A percentile compares a stretch with the other conserved stretches of the same genome.
Conservation (phyloP, 2,113 vertebrate genomes). For the Thinocorus orbignyianus region DNA sequence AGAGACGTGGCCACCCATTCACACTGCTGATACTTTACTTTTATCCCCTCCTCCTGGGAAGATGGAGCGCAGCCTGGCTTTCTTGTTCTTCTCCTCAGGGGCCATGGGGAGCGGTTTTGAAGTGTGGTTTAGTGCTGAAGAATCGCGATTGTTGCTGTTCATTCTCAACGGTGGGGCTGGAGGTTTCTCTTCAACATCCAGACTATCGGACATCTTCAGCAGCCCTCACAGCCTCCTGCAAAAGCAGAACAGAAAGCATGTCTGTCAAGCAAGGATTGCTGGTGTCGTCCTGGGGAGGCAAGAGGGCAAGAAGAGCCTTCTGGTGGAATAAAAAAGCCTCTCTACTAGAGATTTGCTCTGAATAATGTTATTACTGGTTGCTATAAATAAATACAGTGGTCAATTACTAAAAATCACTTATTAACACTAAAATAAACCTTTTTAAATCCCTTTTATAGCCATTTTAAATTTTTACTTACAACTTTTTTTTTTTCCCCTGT, state of each 20-base stretch:
- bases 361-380: not conserved
- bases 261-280: not conserved
- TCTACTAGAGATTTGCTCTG: not conserved
- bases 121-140: slow-evolving; percentile 91
- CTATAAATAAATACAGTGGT: not conserved
- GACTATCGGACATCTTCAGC: slow-evolving; percentile 96
- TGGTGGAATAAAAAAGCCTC: not conserved
- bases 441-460: not conserved
- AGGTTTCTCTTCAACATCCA: slow-evolving; percentile 98
- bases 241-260: not conserved
- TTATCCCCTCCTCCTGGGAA: slow-evolving; percentile 98
- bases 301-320: not conserved
- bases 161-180: slow-evolving; percentile 98
- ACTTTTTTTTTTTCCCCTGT: not conserved
- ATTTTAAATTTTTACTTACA: not conserved
- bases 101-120: slow-evolving; percentile 98
- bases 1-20: not conserved
- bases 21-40: slow-evolving; percentile 86
- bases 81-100: slow-evolving; percentile 99
- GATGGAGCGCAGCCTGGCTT: slow-evolving; percentile 97
- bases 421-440: not conserved
- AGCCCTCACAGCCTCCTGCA: slow-evolving; percentile 86
- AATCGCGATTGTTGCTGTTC: slow-evolving; percentile 98
- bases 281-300: not conserved
- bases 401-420: not conserved